Evolutionary conservation across 2,888 invertebrate species (phyloP), one percentile per base, ranked within the genome.

Genomic region (Erpobdella octoculata): DNA sequence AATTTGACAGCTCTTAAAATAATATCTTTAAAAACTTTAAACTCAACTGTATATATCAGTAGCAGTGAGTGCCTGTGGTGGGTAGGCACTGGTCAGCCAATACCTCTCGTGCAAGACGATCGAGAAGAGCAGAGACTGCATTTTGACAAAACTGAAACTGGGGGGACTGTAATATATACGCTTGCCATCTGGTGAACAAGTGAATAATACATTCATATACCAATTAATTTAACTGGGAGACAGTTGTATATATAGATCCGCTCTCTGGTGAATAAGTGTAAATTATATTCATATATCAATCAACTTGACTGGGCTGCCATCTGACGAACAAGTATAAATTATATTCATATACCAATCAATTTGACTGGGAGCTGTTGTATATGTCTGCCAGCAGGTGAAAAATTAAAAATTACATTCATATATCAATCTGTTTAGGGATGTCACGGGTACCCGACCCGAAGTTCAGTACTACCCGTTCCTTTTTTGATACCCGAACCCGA

Each of bases 131-230:
- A 48, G 46, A 12, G 48, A n/a, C 37, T 62, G 65, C 25, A n/a
- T 18, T 31, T 31, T 25, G 9, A n/a, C 8, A 41, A 65, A 61
- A 15, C 48, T 6, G 46, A 65, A 12, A 33, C 21, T 37, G n/a
- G 9, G 0, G 2, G 64, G 38, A 35, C 46, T 15, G 71, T 71
- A 71, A 36, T 38, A 71, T 6, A 65, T 65, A 38, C 46, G 64
- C 33, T 62, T 41, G 2, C 41, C 21, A 31, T n/a, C 48, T 48
- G 25, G 8, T 6, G 36, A 31, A 68, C 8, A 46, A 31, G n/a
- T 25, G 3, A 1, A 58, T 35, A 36, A 59, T 2, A 61, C 46
- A 46, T 5, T 18, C 18, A n/a, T n/a, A n/a, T n/a, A n/a, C n/a
- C n/a, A n/a, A n/a, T n/a, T n/a, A n/a, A n/a, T n/a, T n/a, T n/a